Base-by-base conservation (phyloP, 2,888 invertebrate species). In the Phytoseiulus persimilis region DNA sequence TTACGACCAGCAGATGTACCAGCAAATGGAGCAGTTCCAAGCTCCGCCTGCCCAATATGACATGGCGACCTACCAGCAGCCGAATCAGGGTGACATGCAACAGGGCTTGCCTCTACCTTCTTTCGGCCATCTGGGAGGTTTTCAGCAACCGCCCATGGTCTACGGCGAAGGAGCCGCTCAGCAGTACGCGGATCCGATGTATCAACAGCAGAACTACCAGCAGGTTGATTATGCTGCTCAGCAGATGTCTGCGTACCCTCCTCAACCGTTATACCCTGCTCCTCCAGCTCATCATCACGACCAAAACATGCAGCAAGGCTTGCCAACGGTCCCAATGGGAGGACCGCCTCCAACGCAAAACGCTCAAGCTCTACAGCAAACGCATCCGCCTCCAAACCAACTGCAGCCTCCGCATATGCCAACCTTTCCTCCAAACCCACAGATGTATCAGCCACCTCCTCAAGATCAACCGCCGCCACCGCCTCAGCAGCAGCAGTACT, bases 101-200 rank as follows among this genome's bases (percentile, higher is more conserved):
- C 87, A 87, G 45, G 87, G 87, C 45, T 45, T 87, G 32, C 87
- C 87, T 9, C 33, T 87, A 33, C 87, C 87, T 39, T 87, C 87
- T n/a, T 87, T 87, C 87, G 87, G 87, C 32, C 87, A 87, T 18
- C 87, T 87, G 39, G 87, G 87, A 39, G 87, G 87, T 32, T 87
- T 87, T n/a, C 87, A 87, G 32, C 87, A 87, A 33, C 87, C 87
- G 28, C 65, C 65, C 14, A 65, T 65, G 65, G 65, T 65, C 28
- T 65, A 65, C 5, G 65, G 65, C 65, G 65, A 65, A 65, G 65
- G 65, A 65, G 65, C 65, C 28, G 23, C 65, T 14, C 65, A 65
- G 28, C 65, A 65, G 18, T 65, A 65, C 65, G 65, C 65, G 23
- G 28, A 28, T 65, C 65, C 65, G 18, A 28, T 65, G 28, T 65